Base-by-base conservation (phyloP, 2,797 vertebrate species). In the Oryzias dopingdopingensis region DNA sequence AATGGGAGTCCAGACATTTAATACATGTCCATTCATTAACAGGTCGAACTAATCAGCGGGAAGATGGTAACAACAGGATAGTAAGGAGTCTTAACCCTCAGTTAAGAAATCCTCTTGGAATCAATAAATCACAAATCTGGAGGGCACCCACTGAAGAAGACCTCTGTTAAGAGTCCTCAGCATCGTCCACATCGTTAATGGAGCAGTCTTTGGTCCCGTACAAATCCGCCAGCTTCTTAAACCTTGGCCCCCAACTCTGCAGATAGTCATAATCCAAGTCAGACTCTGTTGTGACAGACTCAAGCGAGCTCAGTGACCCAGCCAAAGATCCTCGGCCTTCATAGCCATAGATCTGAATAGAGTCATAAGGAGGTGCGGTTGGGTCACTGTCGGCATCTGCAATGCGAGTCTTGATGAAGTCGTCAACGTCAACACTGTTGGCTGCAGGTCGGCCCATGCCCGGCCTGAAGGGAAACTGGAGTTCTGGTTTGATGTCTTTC, bases 181-280 rank as follows among this genome's bases (percentile, higher is more conserved):
- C 74, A 0, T 88, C 87, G 4, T 90, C 86, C 1, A 4, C 76
- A 13, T 89, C 86, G 0, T 80, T 49, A 49, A 95, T 86, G 46
- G 91, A 94, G 87, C 92, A 95, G 93, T 99, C 96, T 98, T 98
- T 99, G 93, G 96, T 96, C 89, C 96, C 97, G 56, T 98, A 99
- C 83, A 99, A 94, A 90, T 98, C 96, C 32, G 97, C 96, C 88
- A 99, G 92, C 94, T 94, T 97, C 94, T 95, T 98, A 92, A 99
- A 99, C 59, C 97, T 92, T 46, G 97, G 97, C 86, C 97, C 97
- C 97, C 97, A 99, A 37, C 96, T 98, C 90, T 98, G 96, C 93
- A 99, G 95, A 93, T 98, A 99, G 90, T 99, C 97, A 62, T 99
- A 99, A 93, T 98, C 96, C 93, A 98, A 93, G 90, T 99, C 97